Evolutionary conservation across 2,888 invertebrate genomes (phyloP).

Genomic region (Salpingus planirostris): DNA sequence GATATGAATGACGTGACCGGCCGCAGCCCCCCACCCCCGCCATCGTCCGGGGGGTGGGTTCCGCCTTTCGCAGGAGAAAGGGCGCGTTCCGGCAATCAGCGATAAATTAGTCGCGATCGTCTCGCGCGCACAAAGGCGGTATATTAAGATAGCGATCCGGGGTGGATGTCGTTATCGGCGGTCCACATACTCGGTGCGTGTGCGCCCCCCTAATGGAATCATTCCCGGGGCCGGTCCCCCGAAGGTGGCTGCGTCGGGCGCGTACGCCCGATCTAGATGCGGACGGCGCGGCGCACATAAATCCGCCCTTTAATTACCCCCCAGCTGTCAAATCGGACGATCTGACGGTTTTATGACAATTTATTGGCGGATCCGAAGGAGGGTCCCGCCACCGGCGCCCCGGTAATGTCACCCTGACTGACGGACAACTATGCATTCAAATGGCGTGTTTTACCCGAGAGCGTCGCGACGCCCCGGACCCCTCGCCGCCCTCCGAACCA

Average conservation of each 20-base stretch:
- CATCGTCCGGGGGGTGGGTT: too few relatives aligned
- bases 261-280: conserved; percentile 38
- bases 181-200: conserved; percentile 18
- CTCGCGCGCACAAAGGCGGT: conserved; percentile 26
- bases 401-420: conserved; percentile 57
- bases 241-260: conserved; percentile 25
- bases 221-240: conserved; percentile 21
- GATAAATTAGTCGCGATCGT: conserved; percentile 19
- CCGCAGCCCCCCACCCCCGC: too few relatives aligned
- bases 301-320: conserved; percentile 45
- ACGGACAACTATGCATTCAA: conserved; percentile 69
- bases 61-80: too few relatives aligned
- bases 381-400: conserved; percentile 36
- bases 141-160: conserved; percentile 26
- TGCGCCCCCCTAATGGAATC: conserved; percentile 18
- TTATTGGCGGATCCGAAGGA: conserved; percentile 52
- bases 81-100: conserved; percentile 6
- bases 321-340: conserved; percentile 59
- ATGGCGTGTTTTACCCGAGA: conserved; percentile 56
- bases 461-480: conserved; percentile 17
- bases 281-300: conserved; percentile 41
- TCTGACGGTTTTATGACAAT: conserved; percentile 66
- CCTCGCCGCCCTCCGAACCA: too few relatives aligned
- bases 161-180: conserved; percentile 17
- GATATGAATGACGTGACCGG: conserved; percentile 44